A percentile compares a stretch with the other conserved stretches of the same genome.
These are phyloP conservation scores for Lithodes maja DNA, from an alignment of 2,888 invertebrate genomes.

Conservation along the genomic window DNA sequence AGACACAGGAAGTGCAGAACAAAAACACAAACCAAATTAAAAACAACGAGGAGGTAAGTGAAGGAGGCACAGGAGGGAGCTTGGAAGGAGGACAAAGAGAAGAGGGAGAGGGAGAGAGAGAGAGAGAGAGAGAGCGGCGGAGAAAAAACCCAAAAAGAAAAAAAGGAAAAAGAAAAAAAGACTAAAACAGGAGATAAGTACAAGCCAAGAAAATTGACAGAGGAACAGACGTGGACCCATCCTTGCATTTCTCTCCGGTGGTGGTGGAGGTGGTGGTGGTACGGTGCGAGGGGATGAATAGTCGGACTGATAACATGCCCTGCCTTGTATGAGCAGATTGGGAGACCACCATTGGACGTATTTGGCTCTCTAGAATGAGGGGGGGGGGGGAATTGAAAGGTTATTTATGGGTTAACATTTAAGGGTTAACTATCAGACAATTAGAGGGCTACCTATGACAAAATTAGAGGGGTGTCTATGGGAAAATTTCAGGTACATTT, in stretches of 20 bases:
- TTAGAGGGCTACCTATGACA: too few species aligned
- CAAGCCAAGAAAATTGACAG: background rate
- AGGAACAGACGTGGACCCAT: background rate
- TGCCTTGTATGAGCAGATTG: background rate
- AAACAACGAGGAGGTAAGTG: background rate
- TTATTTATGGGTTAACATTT: too few species aligned
- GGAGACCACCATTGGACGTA: background rate
- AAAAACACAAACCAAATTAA: background rate
- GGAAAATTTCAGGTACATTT: too few species aligned
- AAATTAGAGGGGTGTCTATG: too few species aligned
- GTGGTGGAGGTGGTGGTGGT: too few species aligned
- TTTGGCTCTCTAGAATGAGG: background rate
- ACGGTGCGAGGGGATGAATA: background rate
- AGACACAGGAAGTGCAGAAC: background rate
- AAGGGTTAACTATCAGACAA: too few species aligned
- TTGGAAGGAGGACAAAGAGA: background rate
- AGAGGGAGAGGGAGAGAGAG: slow-evolving; percentile 35
- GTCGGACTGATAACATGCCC: background rate
- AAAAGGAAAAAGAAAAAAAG: background rate
- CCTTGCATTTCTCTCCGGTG: background rate
- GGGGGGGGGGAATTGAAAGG: too few species aligned
- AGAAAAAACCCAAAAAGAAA: background rate
- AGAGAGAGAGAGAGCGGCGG: background rate
- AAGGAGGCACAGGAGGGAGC: background rate
- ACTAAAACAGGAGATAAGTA: background rate